Evolutionary conservation across 2,113 vertebrate genomes (phyloP), one percentile per base, ranked within the genome.

Genomic region (Ondatra zibethicus): DNA sequence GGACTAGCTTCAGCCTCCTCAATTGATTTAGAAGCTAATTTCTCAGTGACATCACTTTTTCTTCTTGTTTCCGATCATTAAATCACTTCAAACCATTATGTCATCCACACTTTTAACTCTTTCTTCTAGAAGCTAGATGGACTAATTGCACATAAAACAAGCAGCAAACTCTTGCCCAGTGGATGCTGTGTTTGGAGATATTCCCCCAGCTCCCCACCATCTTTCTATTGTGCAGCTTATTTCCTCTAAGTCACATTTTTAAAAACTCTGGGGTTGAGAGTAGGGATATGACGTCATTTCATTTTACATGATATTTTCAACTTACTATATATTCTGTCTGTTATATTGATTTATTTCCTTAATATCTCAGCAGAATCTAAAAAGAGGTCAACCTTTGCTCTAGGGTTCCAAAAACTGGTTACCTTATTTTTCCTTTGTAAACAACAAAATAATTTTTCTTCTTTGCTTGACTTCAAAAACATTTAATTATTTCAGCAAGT

Each of bases 1-100:
- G 70, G 29, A 61, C 93, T 92, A 85, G 95, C 65, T 92, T 95
- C n/a, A 68, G 65, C 58, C 68, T 77, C 87, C 14, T 96, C 80
- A 36, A 88, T 77, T 73, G 76, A 92, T 91, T 96, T 95, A 96
- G 87, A 93, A 82, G 47, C 58, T 66, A 73, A 73, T 77, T 63
- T 93, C 75, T 96, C 80, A 93, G 45, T 92, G 75, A 95, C 78
- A 94, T 92, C 76, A 89, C 52, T n/a, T 96, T 93, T 92, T 91
- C 42, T 65, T 80, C 76, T 89, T 58, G 47, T 36, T 58, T 39
- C 42, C 50, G 66, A 77, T 96, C 68, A 92, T 88, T 76, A 93
- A 90, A 96, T 68, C 11, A 45, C 88, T 81, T 88, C 89, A 91
- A 84, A 81, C 45, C 19, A 36, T 90, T 77, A 89, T 7, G 29